Conservation (phyloP, 2,113 vertebrate species). For the Pygoscelis antarcticus region DNA sequence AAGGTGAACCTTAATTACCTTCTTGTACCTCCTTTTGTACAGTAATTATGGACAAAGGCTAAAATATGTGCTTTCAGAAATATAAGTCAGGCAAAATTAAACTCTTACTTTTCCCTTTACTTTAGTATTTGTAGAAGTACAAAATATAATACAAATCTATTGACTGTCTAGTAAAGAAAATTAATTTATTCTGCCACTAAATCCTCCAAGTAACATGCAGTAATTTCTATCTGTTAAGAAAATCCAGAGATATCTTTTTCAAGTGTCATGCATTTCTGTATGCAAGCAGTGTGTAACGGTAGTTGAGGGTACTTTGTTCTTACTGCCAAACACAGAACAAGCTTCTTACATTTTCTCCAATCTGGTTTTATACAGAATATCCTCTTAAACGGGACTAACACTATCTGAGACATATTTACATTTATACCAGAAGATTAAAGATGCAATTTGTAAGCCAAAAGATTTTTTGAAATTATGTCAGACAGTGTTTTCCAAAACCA, state of each 20-base stretch:
- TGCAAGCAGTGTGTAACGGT: background rate
- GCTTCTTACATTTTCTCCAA: background rate
- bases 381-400: background rate
- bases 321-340: background rate
- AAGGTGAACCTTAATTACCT: background rate
- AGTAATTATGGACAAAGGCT: background rate
- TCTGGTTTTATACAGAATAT: background rate
- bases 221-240: background rate
- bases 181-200: background rate
- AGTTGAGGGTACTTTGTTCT: background rate
- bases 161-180: background rate
- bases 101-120: background rate
- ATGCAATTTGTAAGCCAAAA: background rate
- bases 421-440: slow-evolving; percentile 6
- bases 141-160: background rate
- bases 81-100: background rate
- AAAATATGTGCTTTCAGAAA: background rate
- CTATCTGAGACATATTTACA: slow-evolving; percentile 12
- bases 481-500: background rate
- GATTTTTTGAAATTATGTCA: background rate
- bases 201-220: background rate
- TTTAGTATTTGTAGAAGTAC: background rate
- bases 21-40: background rate
- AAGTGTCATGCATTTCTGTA: background rate
- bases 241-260: background rate